Conservation (phyloP, 2,113 vertebrate species). For the Chloroceryle aenea region DNA sequence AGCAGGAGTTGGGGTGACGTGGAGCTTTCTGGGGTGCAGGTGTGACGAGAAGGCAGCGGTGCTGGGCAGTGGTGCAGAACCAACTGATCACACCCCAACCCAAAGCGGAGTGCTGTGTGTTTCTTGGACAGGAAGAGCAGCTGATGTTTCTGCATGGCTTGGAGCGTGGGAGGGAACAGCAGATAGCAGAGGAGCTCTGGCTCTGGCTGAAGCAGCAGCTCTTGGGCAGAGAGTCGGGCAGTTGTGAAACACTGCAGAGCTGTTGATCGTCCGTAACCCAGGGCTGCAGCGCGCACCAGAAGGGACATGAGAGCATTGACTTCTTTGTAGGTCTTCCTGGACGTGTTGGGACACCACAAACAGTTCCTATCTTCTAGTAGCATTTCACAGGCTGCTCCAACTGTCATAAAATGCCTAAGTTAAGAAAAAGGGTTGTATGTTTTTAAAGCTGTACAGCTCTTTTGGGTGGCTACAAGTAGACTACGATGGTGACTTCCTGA, state of each 20-base stretch:
- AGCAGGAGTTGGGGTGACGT: background rate
- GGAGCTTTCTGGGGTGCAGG: background rate
- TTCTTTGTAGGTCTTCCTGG: background rate
- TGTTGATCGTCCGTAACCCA: background rate
- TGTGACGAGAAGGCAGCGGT: background rate
- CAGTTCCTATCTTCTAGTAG: background rate
- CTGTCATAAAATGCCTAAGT: too few species aligned
- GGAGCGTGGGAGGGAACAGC: background rate
- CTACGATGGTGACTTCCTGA: background rate
- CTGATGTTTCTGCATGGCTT: background rate
- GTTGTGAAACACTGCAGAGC: background rate
- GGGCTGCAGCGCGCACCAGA: background rate
- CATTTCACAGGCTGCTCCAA: background rate
- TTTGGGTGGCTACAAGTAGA: background rate
- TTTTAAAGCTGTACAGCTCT: background rate
- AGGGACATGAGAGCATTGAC: background rate
- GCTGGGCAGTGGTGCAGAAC: background rate
- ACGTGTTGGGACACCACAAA: background rate
- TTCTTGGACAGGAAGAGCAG: background rate
- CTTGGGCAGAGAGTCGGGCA: accelerated
- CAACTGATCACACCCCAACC: background rate
- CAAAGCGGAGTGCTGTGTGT: accelerated
- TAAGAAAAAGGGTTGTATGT: background rate
- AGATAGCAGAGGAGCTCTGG: background rate
- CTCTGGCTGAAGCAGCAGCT: background rate